Evolutionary conservation across 2,113 vertebrate genomes (phyloP).

Genomic region (Callocephalon fimbriatum): DNA sequence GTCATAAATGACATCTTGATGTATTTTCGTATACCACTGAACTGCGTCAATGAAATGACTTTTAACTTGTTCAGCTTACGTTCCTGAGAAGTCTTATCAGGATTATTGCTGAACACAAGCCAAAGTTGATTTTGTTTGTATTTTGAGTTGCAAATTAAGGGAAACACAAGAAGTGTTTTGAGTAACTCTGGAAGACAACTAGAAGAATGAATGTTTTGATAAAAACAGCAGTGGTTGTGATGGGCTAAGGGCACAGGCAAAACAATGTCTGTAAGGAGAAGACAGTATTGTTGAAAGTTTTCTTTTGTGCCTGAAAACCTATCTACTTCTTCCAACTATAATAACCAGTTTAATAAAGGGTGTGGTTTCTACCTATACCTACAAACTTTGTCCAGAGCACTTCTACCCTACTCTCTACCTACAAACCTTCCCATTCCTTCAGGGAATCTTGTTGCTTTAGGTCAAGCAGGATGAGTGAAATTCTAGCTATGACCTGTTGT

Average conservation of each 20-base stretch:
- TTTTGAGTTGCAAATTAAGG: neutral
- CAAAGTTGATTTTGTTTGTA: neutral
- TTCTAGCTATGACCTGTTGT: neutral
- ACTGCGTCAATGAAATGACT: conserved; percentile 31
- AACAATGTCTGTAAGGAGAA: neutral
- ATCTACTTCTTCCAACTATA: neutral
- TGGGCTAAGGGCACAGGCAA: neutral
- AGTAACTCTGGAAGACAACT: neutral
- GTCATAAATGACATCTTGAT: conserved; percentile 50
- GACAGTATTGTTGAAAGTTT: neutral
- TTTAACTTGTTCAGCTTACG: neutral
- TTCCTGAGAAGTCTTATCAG: conserved; percentile 29
- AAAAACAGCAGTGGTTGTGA: neutral
- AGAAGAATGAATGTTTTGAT: neutral
- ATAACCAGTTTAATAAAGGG: neutral
- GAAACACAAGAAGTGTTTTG: neutral
- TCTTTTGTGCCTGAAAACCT: neutral
- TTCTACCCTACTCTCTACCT: neutral
- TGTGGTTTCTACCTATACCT: neutral
- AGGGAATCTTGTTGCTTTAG: neutral
- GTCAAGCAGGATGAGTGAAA: neutral
- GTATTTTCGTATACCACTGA: neutral
- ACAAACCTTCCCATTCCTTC: neutral
- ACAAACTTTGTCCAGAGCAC: neutral
- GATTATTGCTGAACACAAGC: neutral